Evolutionary conservation across 1,140 invertebrate species (phyloP).

Genomic region (Steinernema khuongi): DNA sequence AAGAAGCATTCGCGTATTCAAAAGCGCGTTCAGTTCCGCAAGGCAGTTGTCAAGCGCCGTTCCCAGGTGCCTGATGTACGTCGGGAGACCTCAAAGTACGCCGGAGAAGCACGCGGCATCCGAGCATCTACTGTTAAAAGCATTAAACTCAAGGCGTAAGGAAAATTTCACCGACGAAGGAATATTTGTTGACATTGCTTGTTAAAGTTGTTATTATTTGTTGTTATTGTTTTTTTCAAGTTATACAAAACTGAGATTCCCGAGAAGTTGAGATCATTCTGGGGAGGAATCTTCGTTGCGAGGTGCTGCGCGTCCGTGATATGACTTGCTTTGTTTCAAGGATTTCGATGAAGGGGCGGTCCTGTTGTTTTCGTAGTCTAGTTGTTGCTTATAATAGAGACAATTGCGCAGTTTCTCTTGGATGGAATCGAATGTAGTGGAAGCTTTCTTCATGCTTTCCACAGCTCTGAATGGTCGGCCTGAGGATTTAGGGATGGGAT

Average conservation of each 20-base stretch:
- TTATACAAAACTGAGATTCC: too few species aligned
- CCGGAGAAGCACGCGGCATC: slow-evolving; percentile 35
- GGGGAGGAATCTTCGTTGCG: background rate
- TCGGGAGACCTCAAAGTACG: slow-evolving; percentile 28
- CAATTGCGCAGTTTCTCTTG: slow-evolving; percentile 61
- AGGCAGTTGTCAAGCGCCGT: slow-evolving; percentile 2
- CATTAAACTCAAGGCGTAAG: slow-evolving; percentile 37
- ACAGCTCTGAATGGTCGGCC: slow-evolving; percentile 58
- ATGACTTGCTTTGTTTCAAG: background rate
- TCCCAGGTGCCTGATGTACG: slow-evolving; percentile 33
- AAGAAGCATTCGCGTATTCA: slow-evolving; percentile 3
- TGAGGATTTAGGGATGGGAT: background rate
- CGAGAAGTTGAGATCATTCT: background rate
- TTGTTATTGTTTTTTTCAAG: background rate
- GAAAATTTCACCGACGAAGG: background rate
- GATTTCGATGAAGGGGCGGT: slow-evolving; percentile 17
- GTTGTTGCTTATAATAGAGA: slow-evolving; percentile 63
- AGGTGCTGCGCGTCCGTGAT: background rate
- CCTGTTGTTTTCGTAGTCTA: slow-evolving; percentile 60
- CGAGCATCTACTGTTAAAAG: slow-evolving; percentile 35
- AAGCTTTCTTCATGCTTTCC: slow-evolving; percentile 59
- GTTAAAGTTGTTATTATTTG: slow-evolving; percentile 21
- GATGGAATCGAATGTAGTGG: slow-evolving; percentile 60
- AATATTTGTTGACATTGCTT: slow-evolving; percentile 18
- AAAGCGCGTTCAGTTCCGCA: slow-evolving; percentile 1